Conservation (phyloP, 2,113 vertebrate genomes). For the Mastomys coucha region DNA sequence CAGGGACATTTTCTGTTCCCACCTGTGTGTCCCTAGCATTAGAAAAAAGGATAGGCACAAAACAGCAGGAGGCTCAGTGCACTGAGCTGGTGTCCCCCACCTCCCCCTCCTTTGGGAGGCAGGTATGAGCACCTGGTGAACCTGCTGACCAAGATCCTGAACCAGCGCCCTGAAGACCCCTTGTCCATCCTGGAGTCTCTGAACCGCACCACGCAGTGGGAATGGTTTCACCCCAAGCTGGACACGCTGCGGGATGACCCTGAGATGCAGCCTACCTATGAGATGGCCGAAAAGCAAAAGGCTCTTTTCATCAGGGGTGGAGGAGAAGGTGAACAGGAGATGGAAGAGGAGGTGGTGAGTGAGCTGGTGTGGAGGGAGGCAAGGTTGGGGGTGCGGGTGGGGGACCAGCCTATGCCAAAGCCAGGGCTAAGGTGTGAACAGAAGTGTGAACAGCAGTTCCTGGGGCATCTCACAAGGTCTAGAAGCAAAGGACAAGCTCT, state of each 20-base stretch:
- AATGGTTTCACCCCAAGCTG: slow-evolving; percentile 82
- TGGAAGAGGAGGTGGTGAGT: slow-evolving; percentile 85
- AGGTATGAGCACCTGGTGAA: slow-evolving; percentile 92
- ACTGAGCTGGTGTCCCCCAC: background rate
- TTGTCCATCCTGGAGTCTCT: slow-evolving; percentile 90
- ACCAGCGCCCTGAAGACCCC: slow-evolving; percentile 88
- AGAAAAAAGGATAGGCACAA: background rate
- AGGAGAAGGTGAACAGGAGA: slow-evolving; percentile 82
- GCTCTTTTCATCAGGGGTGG: slow-evolving; percentile 83
- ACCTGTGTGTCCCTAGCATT: background rate
- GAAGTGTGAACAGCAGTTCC: background rate
- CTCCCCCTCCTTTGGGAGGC: background rate
- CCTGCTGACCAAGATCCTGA: slow-evolving; percentile 89
- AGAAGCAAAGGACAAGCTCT: background rate
- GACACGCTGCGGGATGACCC: slow-evolving; percentile 84
- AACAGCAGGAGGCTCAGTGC: background rate
- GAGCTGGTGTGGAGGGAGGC: fast-evolving
- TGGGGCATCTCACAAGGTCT: background rate
- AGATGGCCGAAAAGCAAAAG: slow-evolving; percentile 88
- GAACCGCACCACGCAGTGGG: slow-evolving; percentile 87
- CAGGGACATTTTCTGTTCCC: background rate
- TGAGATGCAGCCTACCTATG: slow-evolving; percentile 75
- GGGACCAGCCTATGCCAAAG: background rate
- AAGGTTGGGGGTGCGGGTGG: fast-evolving
- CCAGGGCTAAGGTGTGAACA: background rate